Base-by-base conservation (phyloP, 2,888 invertebrate species). In the Hipparchia sbordonii region DNA sequence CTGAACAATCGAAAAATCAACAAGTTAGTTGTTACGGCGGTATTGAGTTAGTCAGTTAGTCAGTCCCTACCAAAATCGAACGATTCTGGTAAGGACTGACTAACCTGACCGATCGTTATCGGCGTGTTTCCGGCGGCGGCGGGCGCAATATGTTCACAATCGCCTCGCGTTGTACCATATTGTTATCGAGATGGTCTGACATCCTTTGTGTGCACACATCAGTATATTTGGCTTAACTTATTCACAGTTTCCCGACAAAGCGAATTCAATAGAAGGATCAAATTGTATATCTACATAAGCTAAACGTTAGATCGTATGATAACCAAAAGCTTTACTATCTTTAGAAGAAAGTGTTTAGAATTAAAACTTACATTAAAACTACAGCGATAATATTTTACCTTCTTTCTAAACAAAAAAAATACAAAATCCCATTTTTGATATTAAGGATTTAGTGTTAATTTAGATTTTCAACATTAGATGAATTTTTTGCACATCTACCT, bases 41-140 rank as follows among this genome's bases (percentile, higher is more conserved):
- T 23, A 23, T 23, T 23, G 23, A 23, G 23, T 23, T 23, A 23
- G 23, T 23, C 23, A 23, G 23, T 23, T 23, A 23, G 23, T 23
- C 23, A 23, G 23, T 23, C 23, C 23, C 23, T 23, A 23, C 23
- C 23, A 23, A 23, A 23, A 23, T 23, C 23, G 23, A 23, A 23
- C 23, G 23, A 23, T 33, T 59, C 59, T 1, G 33, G 39, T 59
- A 59, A 39, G 59, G 59, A 59, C 59, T 10, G 33, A 39, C 9
- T 6, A 59, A 59, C 59, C 59, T 59, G 59, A 33, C 13, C 56
- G 56, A 57, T 57, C 56, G 56, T 13, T 57, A 57, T 57, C 56
- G 56, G 56, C 10, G 13, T 13, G 56, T 56, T 56, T 33, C 33
- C 10, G 10, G 10, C 10, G 59, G 59, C 10, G 33, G 59, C 56